Percentiles rank a stretch among this genome's conserved stretches.
Conservation (phyloP, 2,797 vertebrate species). For the Galaxias olidus region DNA sequence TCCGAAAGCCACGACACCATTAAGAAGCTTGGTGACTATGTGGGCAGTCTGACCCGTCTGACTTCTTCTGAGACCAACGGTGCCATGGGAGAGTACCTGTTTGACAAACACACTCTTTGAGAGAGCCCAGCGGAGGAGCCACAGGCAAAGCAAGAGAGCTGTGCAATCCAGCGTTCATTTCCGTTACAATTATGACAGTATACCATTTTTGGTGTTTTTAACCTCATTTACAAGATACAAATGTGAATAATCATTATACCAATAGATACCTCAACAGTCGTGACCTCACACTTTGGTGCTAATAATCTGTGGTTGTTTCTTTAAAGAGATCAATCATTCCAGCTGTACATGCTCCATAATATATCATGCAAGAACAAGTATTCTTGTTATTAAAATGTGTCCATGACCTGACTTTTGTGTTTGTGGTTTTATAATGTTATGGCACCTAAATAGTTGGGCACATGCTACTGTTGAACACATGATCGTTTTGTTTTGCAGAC, state of each 20-base stretch:
- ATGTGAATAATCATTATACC: not conserved
- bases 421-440: too few species aligned
- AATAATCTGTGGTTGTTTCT: not conserved
- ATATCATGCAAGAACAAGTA: slow-evolving; percentile 30
- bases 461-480: not conserved
- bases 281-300: slow-evolving; percentile 31
- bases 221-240: not conserved
- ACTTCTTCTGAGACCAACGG: slow-evolving; percentile 54
- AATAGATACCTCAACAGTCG: slow-evolving; percentile 45
- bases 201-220: not conserved
- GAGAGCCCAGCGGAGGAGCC: too few species aligned
- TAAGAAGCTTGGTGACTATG: slow-evolving; percentile 74
- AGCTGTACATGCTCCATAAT: not conserved
- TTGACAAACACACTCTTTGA: slow-evolving; percentile 77
- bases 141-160: too few species aligned
- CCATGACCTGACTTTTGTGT: not conserved
- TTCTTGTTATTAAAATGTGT: too few species aligned
- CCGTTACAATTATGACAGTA: too few species aligned
- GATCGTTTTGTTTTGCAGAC: not conserved
- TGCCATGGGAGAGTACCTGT: slow-evolving; percentile 77
- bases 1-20: slow-evolving; percentile 72
- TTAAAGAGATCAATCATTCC: slow-evolving; percentile 16
- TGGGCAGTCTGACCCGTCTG: slow-evolving; percentile 67
- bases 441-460: too few species aligned
- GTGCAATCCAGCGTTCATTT: too few species aligned